phyloP scores from a whole-genome alignment of 2,113 vertebrate species.

The Guaruba guarouba region DNA sequence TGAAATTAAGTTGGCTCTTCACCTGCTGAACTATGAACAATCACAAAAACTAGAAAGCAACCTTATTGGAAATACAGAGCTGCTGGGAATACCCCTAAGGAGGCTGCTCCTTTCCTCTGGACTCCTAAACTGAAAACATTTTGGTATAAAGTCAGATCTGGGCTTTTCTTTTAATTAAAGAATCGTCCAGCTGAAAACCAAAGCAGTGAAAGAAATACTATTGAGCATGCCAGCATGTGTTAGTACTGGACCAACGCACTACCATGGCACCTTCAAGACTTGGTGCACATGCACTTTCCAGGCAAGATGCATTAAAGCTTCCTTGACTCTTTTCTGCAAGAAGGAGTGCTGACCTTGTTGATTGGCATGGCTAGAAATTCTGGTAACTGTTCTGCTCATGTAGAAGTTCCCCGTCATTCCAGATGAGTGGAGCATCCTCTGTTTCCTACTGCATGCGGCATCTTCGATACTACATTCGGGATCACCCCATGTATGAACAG shows the following conservation, averaged over 20 bases:
- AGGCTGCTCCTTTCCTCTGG: not conserved
- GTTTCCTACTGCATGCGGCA: accelerated
- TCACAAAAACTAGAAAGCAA: not conserved
- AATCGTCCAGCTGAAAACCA: not conserved
- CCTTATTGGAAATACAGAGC: not conserved
- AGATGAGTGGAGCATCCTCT: not conserved
- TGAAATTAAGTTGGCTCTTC: conserved; percentile 6
- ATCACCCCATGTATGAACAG: accelerated
- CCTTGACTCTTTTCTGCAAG: not conserved
- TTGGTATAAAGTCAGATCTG: not conserved
- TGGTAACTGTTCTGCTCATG: accelerated
- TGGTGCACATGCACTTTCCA: not conserved
- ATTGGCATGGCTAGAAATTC: not conserved
- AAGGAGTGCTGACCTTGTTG: not conserved
- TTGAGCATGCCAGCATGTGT: accelerated
- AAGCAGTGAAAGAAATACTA: not conserved
- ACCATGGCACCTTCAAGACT: not conserved
- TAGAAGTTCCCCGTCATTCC: not conserved
- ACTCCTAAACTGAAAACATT: not conserved
- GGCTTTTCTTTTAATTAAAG: not conserved
- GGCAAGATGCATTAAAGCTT: not conserved
- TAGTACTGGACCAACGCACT: not conserved
- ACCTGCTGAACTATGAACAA: not conserved
- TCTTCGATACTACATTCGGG: not conserved
- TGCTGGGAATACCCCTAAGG: not conserved